These are phyloP conservation scores for Thaleichthys pacificus DNA, from an alignment of 2,797 vertebrate species.

Conservation along the genomic window DNA sequence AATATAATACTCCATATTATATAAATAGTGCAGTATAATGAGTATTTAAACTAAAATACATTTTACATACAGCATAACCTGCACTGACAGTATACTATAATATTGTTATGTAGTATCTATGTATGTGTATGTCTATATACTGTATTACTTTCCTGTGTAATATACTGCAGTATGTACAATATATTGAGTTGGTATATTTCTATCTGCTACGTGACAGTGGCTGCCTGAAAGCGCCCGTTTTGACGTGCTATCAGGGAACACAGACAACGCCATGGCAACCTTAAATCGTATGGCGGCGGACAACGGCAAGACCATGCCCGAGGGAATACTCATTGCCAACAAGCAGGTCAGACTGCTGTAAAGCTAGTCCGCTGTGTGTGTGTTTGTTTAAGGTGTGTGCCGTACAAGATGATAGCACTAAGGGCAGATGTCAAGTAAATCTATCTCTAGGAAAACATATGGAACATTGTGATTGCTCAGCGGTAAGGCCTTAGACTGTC, in stretches of 20 bases:
- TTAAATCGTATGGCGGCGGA: conserved; percentile 80
- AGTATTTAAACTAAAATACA: too few species aligned
- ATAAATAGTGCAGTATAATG: too few species aligned
- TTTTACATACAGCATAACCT: too few species aligned
- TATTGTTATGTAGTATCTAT: neutral
- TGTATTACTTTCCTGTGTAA: too few species aligned
- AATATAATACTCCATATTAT: too few species aligned
- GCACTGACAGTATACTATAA: too few species aligned
- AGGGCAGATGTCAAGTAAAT: neutral
- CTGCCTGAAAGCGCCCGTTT: conserved; percentile 92
- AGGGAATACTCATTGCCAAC: conserved; percentile 76
- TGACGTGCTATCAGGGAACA: conserved; percentile 81
- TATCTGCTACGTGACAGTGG: conserved; percentile 72
- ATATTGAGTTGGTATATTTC: neutral
- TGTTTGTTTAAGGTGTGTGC: neutral
- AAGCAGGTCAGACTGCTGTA: conserved; percentile 71
- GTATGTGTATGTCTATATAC: neutral
- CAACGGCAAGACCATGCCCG: conserved; percentile 82
- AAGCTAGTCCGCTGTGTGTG: neutral
- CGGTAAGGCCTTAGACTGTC: neutral
- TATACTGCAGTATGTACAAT: too few species aligned
- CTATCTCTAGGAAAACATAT: neutral
- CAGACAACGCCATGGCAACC: conserved; percentile 81
- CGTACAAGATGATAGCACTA: neutral
- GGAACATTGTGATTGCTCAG: neutral